Evolutionary conservation across 2,113 vertebrate genomes (phyloP).

Genomic region (Picathartes gymnocephalus): DNA sequence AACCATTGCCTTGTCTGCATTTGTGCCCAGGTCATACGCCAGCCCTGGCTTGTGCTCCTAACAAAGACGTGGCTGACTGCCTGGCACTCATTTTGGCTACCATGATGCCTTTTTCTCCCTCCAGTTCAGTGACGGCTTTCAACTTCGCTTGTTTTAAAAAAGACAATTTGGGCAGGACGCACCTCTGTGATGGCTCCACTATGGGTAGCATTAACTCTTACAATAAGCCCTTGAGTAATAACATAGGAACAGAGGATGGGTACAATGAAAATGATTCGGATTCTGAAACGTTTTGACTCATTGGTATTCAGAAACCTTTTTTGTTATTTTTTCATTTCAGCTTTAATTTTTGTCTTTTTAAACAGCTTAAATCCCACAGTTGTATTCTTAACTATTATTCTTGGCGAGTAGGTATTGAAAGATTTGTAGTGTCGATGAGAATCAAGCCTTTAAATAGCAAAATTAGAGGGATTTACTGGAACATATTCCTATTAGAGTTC

Average conservation of each 20-base stretch:
- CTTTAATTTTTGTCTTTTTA: neutral
- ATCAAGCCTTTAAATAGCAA: conserved; percentile 3
- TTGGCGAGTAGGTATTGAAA: conserved; percentile 12
- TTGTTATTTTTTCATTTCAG: neutral
- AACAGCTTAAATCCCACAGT: conserved; percentile 30
- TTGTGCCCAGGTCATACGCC: conserved; percentile 95
- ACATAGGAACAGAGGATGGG: conserved; percentile 73
- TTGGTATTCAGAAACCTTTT: neutral
- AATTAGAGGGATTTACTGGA: neutral
- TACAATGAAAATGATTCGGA: conserved; percentile 91
- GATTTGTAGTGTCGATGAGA: neutral
- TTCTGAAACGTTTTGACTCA: conserved; percentile 90
- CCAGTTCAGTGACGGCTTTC: conserved; percentile 89
- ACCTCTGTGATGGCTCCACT: conserved; percentile 77
- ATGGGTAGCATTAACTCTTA: conserved; percentile 74
- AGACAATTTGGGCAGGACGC: conserved; percentile 76
- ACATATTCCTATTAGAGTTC: neutral
- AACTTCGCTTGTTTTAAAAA: conserved; percentile 89
- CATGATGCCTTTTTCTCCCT: conserved; percentile 99
- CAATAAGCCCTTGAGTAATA: conserved; percentile 70
- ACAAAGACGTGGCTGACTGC: conserved; percentile 97
- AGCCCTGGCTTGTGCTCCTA: conserved; percentile 97
- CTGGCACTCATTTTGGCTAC: conserved; percentile 99
- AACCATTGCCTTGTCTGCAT: conserved; percentile 79
- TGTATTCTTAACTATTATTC: neutral